Evolutionary conservation across 2,113 vertebrate genomes (phyloP).

Genomic region (Pithys albifrons): DNA sequence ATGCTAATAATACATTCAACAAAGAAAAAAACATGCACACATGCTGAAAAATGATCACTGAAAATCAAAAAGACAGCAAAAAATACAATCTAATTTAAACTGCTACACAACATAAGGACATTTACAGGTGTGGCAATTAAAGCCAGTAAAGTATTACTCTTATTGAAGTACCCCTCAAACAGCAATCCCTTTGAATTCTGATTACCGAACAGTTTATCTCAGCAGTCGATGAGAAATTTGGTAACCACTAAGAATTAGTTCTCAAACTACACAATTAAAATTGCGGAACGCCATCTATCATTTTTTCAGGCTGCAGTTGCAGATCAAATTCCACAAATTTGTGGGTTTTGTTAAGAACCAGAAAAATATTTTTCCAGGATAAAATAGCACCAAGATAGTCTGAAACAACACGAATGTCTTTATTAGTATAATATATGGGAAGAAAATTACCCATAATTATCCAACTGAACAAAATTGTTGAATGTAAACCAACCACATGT

Average conservation of each 20-base stretch:
- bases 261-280: neutral
- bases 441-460: neutral
- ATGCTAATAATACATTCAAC: neutral
- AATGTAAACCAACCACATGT: neutral
- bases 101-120: neutral
- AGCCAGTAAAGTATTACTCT: neutral
- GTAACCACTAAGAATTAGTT: neutral
- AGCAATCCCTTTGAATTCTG: neutral
- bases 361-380: neutral
- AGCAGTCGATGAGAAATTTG: neutral
- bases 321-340: neutral
- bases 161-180: neutral
- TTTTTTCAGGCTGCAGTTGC: neutral
- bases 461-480: neutral
- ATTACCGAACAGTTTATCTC: neutral
- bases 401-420: neutral
- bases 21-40: neutral
- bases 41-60: neutral
- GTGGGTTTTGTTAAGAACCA: neutral
- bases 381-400: neutral
- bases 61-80: neutral
- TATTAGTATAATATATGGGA: neutral
- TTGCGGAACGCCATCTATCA: rapidly evolving
- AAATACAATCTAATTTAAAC: neutral
- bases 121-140: neutral